Percentiles rank a stretch among this genome's conserved stretches.
These are phyloP conservation scores for Oopsacas minuta DNA, from an alignment of 37 sponge, comb jelly and placozoan genomes.

Conservation along the genomic window DNA sequence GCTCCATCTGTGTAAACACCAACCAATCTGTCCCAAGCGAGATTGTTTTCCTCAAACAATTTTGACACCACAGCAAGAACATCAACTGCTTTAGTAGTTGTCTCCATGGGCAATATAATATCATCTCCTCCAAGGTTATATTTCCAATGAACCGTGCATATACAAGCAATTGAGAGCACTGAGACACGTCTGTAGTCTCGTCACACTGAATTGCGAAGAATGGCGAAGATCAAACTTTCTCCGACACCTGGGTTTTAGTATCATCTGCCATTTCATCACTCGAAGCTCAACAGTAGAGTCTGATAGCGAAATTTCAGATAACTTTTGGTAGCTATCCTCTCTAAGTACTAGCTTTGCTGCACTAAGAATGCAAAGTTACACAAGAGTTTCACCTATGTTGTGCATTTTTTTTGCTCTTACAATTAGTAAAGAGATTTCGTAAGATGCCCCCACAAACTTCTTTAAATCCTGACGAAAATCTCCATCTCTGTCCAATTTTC, in stretches of 20 bases:
- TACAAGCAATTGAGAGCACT: constrained; percentile 6
- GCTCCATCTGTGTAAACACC: neutral
- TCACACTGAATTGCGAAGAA: constrained; percentile 4
- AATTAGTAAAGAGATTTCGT: neutral
- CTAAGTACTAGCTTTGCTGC: neutral
- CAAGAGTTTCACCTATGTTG: neutral
- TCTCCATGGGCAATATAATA: constrained; percentile 4
- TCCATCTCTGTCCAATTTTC: neutral
- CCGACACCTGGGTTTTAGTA: neutral
- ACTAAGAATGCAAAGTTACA: too few relatives aligned
- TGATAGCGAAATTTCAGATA: constrained; percentile 12
- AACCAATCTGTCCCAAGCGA: neutral
- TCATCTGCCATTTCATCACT: constrained; percentile 9
- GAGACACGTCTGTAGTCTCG: neutral
- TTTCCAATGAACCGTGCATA: neutral
- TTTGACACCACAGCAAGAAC: neutral
- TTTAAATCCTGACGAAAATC: neutral
- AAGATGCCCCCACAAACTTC: neutral
- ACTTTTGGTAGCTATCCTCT: neutral
- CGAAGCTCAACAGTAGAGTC: constrained; percentile 17
- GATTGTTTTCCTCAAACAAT: neutral
- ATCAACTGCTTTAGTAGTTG: neutral
- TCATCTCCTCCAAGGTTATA: neutral
- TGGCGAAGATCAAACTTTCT: neutral
- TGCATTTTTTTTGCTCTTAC: neutral